phyloP scores from a whole-genome alignment of 2,888 invertebrate genomes.

The Leucophora obtusa region DNA sequence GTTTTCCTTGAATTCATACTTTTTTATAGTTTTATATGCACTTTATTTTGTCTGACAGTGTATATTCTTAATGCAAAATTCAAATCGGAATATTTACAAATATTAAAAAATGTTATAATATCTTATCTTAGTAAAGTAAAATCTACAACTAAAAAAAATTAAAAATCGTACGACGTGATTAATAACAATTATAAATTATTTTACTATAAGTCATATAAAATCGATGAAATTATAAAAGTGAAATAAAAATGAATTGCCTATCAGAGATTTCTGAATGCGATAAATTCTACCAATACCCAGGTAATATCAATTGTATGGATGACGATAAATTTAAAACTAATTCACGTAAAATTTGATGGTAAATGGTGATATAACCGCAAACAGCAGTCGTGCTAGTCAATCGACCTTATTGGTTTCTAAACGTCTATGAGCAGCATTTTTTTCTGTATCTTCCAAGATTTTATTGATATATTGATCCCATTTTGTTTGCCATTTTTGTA shows the following conservation, averaged over 20 bases:
- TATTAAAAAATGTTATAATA: background rate
- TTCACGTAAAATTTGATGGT: background rate
- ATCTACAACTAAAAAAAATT: conserved; percentile 1
- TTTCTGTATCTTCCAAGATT: conserved; percentile 64
- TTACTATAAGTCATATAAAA: background rate
- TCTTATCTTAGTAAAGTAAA: conserved; percentile 28
- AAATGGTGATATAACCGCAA: conserved; percentile 60
- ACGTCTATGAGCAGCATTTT: conserved; percentile 28
- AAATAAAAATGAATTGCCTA: background rate
- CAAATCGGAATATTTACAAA: background rate
- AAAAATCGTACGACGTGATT: background rate
- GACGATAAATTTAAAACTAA: background rate
- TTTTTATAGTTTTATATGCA: no score
- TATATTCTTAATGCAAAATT: background rate
- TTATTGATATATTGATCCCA: conserved; percentile 82
- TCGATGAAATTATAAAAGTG: background rate
- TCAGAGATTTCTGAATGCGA: conserved; percentile 7
- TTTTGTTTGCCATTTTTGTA: conserved; percentile 80
- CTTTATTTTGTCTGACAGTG: no score
- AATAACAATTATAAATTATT: background rate
- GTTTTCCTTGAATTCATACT: no score
- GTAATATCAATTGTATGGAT: background rate
- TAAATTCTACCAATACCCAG: background rate
- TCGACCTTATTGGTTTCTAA: conserved; percentile 66
- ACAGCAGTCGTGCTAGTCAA: conserved; percentile 75